Conservation (phyloP, 2,888 invertebrate species). For the Oscheius onirici region DNA sequence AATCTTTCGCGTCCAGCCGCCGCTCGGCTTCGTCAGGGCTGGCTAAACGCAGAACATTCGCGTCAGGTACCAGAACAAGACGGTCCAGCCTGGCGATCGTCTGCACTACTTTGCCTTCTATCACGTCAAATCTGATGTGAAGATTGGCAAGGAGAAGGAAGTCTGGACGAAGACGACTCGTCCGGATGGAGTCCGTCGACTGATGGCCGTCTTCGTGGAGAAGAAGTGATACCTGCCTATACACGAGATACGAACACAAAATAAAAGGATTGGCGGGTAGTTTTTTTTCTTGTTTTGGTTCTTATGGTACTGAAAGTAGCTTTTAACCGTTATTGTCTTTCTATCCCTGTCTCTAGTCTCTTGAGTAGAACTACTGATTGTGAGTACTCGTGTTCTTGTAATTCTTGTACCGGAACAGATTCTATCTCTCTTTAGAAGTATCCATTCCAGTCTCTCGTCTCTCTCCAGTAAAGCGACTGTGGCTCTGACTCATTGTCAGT, state of each 20-base stretch:
- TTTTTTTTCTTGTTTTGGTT: too few relatives aligned
- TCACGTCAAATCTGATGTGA: conserved; percentile 45
- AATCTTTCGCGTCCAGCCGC: conserved; percentile 64
- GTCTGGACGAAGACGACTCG: conserved; percentile 51
- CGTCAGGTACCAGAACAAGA: conserved; percentile 36
- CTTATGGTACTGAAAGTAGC: too few relatives aligned
- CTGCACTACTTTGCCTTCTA: conserved; percentile 64
- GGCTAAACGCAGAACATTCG: conserved; percentile 44
- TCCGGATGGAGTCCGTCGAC: conserved; percentile 43
- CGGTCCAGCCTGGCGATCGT: conserved; percentile 34
- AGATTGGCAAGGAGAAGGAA: conserved; percentile 31
- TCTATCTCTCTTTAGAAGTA: too few relatives aligned
- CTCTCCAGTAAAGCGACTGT: too few relatives aligned
- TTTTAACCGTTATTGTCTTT: too few relatives aligned
- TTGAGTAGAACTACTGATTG: too few relatives aligned
- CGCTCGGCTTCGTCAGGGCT: conserved; percentile 56
- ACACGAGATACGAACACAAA: neutral
- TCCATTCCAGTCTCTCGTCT: too few relatives aligned
- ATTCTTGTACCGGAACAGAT: too few relatives aligned
- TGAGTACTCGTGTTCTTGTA: too few relatives aligned
- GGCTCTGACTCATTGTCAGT: too few relatives aligned
- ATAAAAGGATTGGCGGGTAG: too few relatives aligned
- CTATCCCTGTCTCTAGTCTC: too few relatives aligned
- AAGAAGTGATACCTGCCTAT: conserved; percentile 1
- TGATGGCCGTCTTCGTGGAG: neutral